Evolutionary conservation across 2,888 invertebrate species (phyloP), one percentile per base, ranked within the genome.

Genomic region (Aproaerema taeniolella): DNA sequence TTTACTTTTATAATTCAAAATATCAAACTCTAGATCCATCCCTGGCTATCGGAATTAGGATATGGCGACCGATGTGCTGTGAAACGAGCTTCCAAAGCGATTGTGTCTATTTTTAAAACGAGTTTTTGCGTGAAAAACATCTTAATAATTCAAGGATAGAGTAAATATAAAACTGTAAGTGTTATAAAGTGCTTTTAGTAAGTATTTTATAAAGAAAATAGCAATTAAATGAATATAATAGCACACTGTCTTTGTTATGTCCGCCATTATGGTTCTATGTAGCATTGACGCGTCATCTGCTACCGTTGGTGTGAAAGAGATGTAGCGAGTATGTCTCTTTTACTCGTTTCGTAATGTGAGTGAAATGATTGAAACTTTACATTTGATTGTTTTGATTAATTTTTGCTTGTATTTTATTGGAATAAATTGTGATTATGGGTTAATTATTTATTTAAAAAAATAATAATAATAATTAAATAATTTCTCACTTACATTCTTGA

Each of bases 51-150:
- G 64, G 71, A 75, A 78, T 77, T 79, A 68, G 75, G 75, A 72
- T 77, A 81, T 82, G 82, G 83, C 83, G 82, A 69, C 73, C 71
- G 66, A 77, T 72, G 77, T 72, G 69, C 61, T 62, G 62, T 65
- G 70, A 78, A 70, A 75, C 60, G 72, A 71, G 66, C 67, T 61
- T 58, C 67, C 51, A 62, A 65, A 66, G 79, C 73, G 73, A 67
- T 69, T 71, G 64, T 70, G 65, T 61, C 59, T 55, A 57, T 61
- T 70, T n/a, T 63, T 54, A 55, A 71, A 67, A 53, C 46, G 52
- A 44, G 42, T 55, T 55, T 45, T 50, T 41, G 42, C 44, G 39
- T 42, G 34, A 51, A 41, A 53, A 50, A 43, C 35, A 44, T 43
- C 49, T 49, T 44, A 37, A 42, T 34, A 49, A 61, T 66, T 58